These are phyloP conservation scores for Trachemys scripta DNA, from an alignment of 2,113 vertebrate genomes.

Conservation along the genomic window DNA sequence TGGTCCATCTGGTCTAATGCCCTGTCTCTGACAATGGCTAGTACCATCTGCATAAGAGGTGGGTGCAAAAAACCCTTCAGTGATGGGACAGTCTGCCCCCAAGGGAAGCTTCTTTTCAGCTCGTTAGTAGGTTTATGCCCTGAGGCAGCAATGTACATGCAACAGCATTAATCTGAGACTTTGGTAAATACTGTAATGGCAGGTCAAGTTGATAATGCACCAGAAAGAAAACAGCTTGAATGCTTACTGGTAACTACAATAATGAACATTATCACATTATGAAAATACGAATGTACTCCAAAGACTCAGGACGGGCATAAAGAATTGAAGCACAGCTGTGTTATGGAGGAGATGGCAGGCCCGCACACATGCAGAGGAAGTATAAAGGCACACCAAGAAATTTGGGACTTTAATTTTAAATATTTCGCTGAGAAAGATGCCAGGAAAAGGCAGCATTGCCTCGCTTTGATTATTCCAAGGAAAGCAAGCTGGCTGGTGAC, in stretches of 20 bases:
- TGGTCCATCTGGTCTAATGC: neutral
- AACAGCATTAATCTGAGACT: conserved; percentile 14
- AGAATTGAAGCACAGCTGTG: conserved; percentile 31
- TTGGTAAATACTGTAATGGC: conserved; percentile 65
- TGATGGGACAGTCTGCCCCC: neutral
- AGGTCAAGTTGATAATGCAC: conserved; percentile 74
- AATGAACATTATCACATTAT: conserved; percentile 69
- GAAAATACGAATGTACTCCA: conserved; percentile 63
- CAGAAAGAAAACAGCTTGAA: conserved; percentile 76
- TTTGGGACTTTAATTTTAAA: neutral
- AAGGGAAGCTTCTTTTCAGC: neutral
- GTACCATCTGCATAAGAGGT: neutral
- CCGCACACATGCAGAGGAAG: too few relatives aligned
- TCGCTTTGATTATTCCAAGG: neutral
- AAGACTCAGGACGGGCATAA: conserved; percentile 37
- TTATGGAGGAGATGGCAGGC: neutral
- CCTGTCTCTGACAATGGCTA: neutral
- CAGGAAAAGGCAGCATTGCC: neutral
- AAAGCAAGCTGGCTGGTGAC: neutral
- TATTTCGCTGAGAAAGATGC: neutral
- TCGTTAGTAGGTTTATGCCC: neutral
- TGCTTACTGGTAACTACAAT: conserved; percentile 69
- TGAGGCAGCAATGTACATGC: neutral
- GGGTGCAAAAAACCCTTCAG: neutral
- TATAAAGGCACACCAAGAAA: neutral